Evolutionary conservation across 2,113 vertebrate genomes (phyloP).

Genomic region (Microcebus griseorufus): DNA sequence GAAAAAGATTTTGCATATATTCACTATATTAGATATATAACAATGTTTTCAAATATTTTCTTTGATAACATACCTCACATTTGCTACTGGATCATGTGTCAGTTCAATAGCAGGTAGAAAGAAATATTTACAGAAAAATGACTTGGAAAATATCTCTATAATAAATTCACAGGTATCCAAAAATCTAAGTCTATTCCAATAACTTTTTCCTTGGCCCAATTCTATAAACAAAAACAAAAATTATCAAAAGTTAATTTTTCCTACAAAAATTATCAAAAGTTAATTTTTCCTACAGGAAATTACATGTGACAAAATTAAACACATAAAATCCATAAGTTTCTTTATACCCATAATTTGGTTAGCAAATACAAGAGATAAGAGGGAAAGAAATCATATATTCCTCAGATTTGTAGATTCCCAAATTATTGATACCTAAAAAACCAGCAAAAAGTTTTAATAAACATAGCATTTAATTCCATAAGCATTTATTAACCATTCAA

Average conservation of each 20-base stretch:
- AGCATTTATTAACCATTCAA: not conserved
- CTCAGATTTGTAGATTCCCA: not conserved
- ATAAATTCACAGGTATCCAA: constrained; percentile 96
- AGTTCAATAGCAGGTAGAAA: constrained; percentile 93
- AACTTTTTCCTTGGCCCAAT: constrained; percentile 95
- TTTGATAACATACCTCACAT: constrained; percentile 91
- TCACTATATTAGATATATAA: not conserved
- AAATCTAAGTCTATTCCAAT: constrained; percentile 96
- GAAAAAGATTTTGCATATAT: not conserved
- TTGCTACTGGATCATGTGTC: constrained; percentile 95
- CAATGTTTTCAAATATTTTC: not conserved
- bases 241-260: constrained; percentile 44
- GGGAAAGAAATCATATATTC: not conserved
- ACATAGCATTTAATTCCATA: not conserved
- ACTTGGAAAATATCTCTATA: constrained; percentile 95
- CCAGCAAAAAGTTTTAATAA: not conserved
- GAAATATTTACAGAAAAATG: constrained; percentile 97
- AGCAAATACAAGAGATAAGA: not conserved
- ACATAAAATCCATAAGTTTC: not conserved
- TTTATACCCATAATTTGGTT: constrained; percentile 26
- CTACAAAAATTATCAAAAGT: not conserved
- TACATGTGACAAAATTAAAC: constrained; percentile 23
- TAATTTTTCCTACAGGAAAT: constrained; percentile 56
- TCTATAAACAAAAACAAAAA: constrained; percentile 85
- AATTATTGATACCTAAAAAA: constrained; percentile 32